Conservation (phyloP, 2,888 invertebrate genomes). For the Melanchra persicariae region DNA sequence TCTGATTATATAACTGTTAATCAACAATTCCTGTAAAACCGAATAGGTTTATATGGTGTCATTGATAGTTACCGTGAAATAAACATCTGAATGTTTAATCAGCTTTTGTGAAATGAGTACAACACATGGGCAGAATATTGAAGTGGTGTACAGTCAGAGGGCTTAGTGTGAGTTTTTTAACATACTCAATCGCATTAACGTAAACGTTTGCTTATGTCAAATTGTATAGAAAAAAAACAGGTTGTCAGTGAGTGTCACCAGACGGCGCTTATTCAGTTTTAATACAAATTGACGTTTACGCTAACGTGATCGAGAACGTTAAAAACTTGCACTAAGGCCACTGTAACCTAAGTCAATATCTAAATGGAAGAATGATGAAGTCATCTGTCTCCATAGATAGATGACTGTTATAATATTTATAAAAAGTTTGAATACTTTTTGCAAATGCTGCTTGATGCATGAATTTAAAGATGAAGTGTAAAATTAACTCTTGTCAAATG, state of each 20-base stretch:
- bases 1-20: background rate
- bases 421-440: background rate
- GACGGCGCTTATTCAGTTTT: no score
- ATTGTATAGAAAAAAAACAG: no score
- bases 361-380: background rate
- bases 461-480: background rate
- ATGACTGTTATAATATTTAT: background rate
- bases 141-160: background rate
- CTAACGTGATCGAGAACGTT: no score
- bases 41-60: conserved; percentile 7
- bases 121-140: background rate
- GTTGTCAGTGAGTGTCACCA: no score
- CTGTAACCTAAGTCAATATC: no score
- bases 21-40: conserved; percentile 10
- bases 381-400: no score
- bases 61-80: conserved; percentile 34
- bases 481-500: background rate
- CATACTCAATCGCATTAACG: no score
- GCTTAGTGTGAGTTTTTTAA: no score
- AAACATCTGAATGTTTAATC: background rate
- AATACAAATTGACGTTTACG: no score
- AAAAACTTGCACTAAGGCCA: no score
- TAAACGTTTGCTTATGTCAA: no score
- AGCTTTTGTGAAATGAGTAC: background rate
- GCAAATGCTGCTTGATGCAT: background rate